A percentile compares a stretch with the other conserved stretches of the same genome.
These are phyloP conservation scores for Stichodactyla helianthus DNA, from an alignment of 64 coral and sea anemone genomes.

Conservation along the genomic window DNA sequence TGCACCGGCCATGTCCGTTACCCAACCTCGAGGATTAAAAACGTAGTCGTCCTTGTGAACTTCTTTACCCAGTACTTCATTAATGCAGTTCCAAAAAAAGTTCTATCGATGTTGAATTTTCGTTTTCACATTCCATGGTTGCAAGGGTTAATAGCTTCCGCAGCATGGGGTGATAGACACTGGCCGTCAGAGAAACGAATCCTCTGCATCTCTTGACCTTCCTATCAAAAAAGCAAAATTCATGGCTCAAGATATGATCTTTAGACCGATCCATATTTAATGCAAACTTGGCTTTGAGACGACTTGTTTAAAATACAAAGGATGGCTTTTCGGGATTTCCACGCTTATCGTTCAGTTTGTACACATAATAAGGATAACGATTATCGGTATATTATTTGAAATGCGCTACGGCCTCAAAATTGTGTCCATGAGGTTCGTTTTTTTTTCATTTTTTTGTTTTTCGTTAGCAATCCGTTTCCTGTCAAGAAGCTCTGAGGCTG, in stretches of 20 bases:
- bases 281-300: conserved; percentile 34
- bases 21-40: conserved; percentile 44
- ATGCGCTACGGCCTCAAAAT: conserved; percentile 42
- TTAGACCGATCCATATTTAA: conserved; percentile 38
- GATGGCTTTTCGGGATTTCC: conserved; percentile 58
- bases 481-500: conserved; percentile 1
- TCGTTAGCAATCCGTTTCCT: conserved; percentile 50
- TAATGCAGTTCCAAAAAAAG: conserved; percentile 53
- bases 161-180: conserved; percentile 18
- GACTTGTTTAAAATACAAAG: conserved; percentile 56
- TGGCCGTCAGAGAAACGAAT: conserved; percentile 51
- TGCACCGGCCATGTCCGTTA: conserved; percentile 52
- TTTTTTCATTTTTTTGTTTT: conserved; percentile 36
- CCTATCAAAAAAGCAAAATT: conserved; percentile 5
- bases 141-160: conserved; percentile 43
- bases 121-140: conserved; percentile 41
- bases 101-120: conserved; percentile 29
- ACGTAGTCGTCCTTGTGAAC: not conserved
- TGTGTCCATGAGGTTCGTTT: conserved; percentile 39
- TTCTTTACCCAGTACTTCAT: conserved; percentile 25
- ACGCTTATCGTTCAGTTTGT: conserved; percentile 47
- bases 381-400: conserved; percentile 56
- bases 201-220: not conserved
- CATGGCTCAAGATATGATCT: conserved; percentile 2
- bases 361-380: conserved; percentile 42